Evolutionary conservation across 2,888 invertebrate genomes (phyloP), one percentile per base, ranked within the genome.

Genomic region (Cantharis rufa): DNA sequence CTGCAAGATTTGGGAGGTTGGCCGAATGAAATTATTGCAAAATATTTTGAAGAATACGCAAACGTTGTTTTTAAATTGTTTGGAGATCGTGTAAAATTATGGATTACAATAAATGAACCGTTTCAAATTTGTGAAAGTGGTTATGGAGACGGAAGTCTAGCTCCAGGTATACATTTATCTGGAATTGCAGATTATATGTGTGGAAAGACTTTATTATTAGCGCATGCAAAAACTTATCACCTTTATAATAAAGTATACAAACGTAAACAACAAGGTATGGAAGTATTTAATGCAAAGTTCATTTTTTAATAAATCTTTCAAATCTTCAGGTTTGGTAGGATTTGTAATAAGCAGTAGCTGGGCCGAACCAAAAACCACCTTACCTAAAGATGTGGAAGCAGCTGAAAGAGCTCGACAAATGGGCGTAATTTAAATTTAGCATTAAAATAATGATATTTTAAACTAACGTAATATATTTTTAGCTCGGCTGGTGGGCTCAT

Each of bases 141-240:
- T 2, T 89, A 88, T 76, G 87, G 86, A n/a, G 78, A 75, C 72
- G 86, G 81, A 81, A 66, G 79, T 11, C 82, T 80, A 15, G 92
- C 92, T 0, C 92, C 92, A 0, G 90, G 89, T 0, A 83, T 83
- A 1, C 82, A 84, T 3, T 86, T 89, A 62, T 89, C 90, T 16
- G 92, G 92, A 0, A 86, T 91, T 32, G 91, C 90, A 3, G 90
- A 90, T 78, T 94, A 94, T 84, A 81, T 91, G 79, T 92, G 92
- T 74, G 91, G 89, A 0, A 92, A 92, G 83, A 92, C 91, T 76
- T 87, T 93, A 69, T 87, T 94, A 7, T 84, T 91, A 66, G 92
- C 94, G 0, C 94, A 94, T 82, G 93, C 91, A 0, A 89, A 87
- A 82, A 91, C 90, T 0, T 94, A 92, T 83, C 88, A 89, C 10